Evolutionary conservation across 2,888 invertebrate genomes (phyloP).

Genomic region (Harmothoe impar): DNA sequence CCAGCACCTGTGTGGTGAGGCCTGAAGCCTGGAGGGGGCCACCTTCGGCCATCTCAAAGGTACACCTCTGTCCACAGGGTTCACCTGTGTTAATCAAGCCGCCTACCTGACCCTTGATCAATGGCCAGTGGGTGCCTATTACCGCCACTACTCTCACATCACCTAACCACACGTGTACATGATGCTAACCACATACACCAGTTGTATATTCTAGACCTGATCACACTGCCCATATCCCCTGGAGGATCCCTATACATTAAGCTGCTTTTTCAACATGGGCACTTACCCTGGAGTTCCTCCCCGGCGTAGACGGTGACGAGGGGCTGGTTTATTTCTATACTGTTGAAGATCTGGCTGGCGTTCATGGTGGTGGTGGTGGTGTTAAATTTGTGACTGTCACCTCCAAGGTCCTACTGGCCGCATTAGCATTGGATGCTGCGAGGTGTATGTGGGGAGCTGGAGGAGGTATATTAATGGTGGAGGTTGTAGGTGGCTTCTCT

Average conservation of each 20-base stretch:
- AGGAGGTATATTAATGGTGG: too few species aligned
- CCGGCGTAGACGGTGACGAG: neutral
- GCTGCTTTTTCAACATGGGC: neutral
- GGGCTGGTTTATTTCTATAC: neutral
- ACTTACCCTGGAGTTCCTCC: neutral
- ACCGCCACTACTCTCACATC: neutral
- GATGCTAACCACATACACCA: too few species aligned
- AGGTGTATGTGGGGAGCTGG: too few species aligned
- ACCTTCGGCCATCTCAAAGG: conserved; percentile 55
- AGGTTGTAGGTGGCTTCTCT: too few species aligned
- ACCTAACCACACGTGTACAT: neutral
- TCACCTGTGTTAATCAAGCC: conserved; percentile 32
- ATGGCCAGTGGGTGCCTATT: neutral
- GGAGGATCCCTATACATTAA: too few species aligned
- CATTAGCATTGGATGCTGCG: neutral
- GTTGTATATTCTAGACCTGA: too few species aligned
- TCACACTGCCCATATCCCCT: too few species aligned
- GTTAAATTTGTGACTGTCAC: neutral
- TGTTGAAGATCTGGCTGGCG: neutral
- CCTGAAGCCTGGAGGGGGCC: neutral
- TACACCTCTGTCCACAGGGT: conserved; percentile 4
- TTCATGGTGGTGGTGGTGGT: neutral
- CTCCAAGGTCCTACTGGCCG: conserved; percentile 13
- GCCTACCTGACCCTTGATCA: conserved; percentile 55
- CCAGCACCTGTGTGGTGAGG: neutral